phyloP scores from a whole-genome alignment of 2,113 vertebrate genomes.

The Pelusios castaneus region DNA sequence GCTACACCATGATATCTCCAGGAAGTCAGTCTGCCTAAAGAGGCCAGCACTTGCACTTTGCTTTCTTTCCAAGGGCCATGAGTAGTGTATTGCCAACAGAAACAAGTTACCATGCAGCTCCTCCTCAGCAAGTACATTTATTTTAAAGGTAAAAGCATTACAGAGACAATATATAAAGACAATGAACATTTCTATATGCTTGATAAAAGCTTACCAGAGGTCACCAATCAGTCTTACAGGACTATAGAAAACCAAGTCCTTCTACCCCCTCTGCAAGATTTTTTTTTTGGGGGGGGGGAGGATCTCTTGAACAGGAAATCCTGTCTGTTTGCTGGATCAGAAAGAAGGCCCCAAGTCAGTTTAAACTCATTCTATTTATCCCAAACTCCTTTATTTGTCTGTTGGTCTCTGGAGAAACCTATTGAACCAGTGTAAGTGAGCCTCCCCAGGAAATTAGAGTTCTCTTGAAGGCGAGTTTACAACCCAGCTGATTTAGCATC shows the following conservation, averaged over 20 bases:
- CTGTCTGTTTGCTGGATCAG: neutral
- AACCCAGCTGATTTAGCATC: neutral
- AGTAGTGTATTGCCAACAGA: neutral
- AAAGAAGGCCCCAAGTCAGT: neutral
- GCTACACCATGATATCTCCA: neutral
- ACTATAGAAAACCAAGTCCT: no score
- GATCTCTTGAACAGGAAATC: no score
- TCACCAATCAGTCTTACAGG: neutral
- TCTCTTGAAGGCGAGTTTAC: neutral
- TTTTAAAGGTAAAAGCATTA: no score
- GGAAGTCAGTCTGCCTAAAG: neutral
- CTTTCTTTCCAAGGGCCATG: neutral
- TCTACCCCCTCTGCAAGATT: no score
- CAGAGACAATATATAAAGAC: no score
- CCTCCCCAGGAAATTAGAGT: neutral
- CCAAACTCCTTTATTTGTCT: neutral
- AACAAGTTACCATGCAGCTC: neutral
- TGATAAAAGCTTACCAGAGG: neutral
- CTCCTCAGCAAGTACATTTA: neutral
- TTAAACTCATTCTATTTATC: neutral
- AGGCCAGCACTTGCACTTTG: neutral
- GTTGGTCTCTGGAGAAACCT: neutral
- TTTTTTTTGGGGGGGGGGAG: no score
- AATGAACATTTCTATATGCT: no score
- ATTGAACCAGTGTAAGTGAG: neutral